Evolutionary conservation across 2,113 vertebrate genomes (phyloP).

Genomic region (Zosterops pallidus): DNA sequence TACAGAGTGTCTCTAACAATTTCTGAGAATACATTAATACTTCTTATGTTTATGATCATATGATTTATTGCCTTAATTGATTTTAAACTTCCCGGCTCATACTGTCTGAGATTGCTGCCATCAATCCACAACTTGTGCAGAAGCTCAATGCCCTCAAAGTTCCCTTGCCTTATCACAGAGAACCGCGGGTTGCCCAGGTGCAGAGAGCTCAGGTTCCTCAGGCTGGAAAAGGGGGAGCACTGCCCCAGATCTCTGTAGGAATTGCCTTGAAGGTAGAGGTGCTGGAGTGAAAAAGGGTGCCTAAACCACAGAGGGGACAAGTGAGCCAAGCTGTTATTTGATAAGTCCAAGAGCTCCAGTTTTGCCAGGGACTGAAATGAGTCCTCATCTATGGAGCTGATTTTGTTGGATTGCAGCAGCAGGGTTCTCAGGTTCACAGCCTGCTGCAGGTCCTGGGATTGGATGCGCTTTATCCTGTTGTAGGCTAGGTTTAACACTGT

Average conservation of each 20-base stretch:
- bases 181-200: slow-evolving; percentile 70
- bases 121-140: slow-evolving; percentile 74
- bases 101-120: slow-evolving; percentile 59
- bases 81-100: slow-evolving; percentile 52
- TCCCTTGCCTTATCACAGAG: slow-evolving; percentile 31
- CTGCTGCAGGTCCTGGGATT: slow-evolving; percentile 58
- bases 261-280: slow-evolving; percentile 78
- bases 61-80: slow-evolving; percentile 34
- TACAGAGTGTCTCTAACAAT: slow-evolving; percentile 68
- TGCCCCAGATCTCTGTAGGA: slow-evolving; percentile 72
- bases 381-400: slow-evolving; percentile 68
- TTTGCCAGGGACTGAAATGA: slow-evolving; percentile 68
- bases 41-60: slow-evolving; percentile 36
- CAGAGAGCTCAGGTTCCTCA: slow-evolving; percentile 70
- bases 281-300: slow-evolving; percentile 68
- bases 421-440: slow-evolving; percentile 70
- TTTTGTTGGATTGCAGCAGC: slow-evolving; percentile 66
- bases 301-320: slow-evolving; percentile 78
- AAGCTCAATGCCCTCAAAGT: slow-evolving; percentile 74
- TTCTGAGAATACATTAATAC: neutral
- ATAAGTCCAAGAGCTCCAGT: slow-evolving; percentile 81
- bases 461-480: slow-evolving; percentile 73
- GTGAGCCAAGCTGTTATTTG: slow-evolving; percentile 71
- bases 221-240: slow-evolving; percentile 67
- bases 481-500: slow-evolving; percentile 72